Base-by-base conservation (phyloP, 1,140 invertebrate species). In the Mylabris phalerata region DNA sequence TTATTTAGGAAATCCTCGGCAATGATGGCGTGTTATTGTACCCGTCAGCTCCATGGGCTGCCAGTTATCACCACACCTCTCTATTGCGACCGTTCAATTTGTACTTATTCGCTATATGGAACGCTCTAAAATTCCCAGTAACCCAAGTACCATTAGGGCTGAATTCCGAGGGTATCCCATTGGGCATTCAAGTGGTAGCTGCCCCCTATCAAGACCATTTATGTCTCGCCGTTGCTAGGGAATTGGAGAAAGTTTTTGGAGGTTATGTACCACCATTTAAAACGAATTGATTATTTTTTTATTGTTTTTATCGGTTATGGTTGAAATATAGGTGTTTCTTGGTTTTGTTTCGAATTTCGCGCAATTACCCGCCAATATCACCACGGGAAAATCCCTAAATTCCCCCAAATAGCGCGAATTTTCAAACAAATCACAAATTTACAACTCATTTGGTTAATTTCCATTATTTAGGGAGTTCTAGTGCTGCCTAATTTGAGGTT, bases 31-130 rank as follows among this genome's bases (percentile, higher is more conserved):
- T 98, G 6, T 75, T 98, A 3, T 68, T 98, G 39, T 95, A 89
- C 73, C 92, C 93, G 24, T 86, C 88, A 1, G 84, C 87, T 57
- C 91, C 94, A 1, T 79, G 79, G 13, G 75, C 88, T n/a, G 92
- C 93, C 1, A 87, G 85, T 4, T 91, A 92, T 71, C 94, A 97
- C 76, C 87, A 88, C 70, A 82, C 88, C 46, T 81, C 88, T 39
- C 80, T 92, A 60, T 75, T 92, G 2, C 83, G 88, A 50, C 87
- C 91, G 2, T 90, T 83, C 68, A 95, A 97, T 75, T 95, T 95
- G 75, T 80, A 84, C 5, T 94, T 96, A 73, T 94, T 90, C 74
- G 87, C 84, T 26, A 77, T 98, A 41, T 93, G 96, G 72, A 98
- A 97, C 76, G 86, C 86, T 5, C 73, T 97, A 1, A 84, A 84